Evolutionary conservation across 2,888 invertebrate species (phyloP), one percentile per base, ranked within the genome.

Genomic region (Lampropteryx suffumata): DNA sequence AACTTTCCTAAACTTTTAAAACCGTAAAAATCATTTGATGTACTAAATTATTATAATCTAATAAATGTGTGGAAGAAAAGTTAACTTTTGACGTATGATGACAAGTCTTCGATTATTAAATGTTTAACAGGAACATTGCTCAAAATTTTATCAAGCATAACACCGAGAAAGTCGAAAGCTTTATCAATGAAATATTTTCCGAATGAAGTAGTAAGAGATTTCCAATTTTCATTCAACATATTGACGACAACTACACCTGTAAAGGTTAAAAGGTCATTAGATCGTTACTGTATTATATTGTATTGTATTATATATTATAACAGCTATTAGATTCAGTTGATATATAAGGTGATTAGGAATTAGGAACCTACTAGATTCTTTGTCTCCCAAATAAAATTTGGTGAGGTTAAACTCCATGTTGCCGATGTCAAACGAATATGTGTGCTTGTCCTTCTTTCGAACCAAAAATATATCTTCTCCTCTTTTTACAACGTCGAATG

Each of bases 341-440:
- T 17, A 17, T 2, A 17, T 17, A 3, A n/a, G n/a, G n/a, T n/a
- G n/a, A n/a, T n/a, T n/a, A n/a, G n/a, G n/a, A n/a, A n/a, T n/a
- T n/a, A n/a, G n/a, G n/a, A n/a, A 75, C 79, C 76, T 61, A 79
- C 79, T 76, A 13, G 69, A 60, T 40, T 79, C 76, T 26, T 59
- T 45, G 0, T 69, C 54, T 27, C 73, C 76, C 14, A 80, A 21
- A 21, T 57, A 71, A 8, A 79, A 32, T 1, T 61, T 67, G 28
- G 76, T 65, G 7, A 68, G 71, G 4, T 36, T 50, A 44, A 79
- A 64, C 1, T n/a, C 1, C 9, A 71, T 42, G 27, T 61, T 66
- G 3, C 61, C 68, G 8, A 79, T 29, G 1, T 74, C 58, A n/a
- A 47, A 66, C 0, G 60, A 42, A 40, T 64, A 69, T 3, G 55